Percentiles rank a stretch among this genome's conserved stretches.
Conservation (phyloP, 1,140 invertebrate genomes). For the Zelostemma sp. region DNA sequence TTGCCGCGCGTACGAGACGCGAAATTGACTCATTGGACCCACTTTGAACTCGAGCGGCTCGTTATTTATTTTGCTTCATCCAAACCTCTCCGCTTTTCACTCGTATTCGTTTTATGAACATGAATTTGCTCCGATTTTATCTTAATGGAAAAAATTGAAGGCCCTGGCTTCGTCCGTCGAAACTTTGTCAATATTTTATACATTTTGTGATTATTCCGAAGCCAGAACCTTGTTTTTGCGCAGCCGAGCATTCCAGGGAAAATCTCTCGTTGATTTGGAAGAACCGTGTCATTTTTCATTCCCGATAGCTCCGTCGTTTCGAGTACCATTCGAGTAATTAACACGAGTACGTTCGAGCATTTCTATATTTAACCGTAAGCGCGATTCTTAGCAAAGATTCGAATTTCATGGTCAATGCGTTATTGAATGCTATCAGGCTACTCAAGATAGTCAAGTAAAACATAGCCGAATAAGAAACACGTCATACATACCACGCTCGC, state of each 20-base stretch:
- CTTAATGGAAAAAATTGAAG: not conserved
- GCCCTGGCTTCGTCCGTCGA: too few relatives aligned
- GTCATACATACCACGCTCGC: constrained; percentile 13
- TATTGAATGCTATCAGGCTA: constrained; percentile 10
- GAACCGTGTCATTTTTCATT: too few relatives aligned
- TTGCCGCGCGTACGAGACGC: not conserved
- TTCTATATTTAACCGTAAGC: constrained; percentile 8
- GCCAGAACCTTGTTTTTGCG: too few relatives aligned
- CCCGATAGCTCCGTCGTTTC: too few relatives aligned
- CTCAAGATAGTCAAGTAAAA: constrained; percentile 6
- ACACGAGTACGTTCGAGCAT: not conserved
- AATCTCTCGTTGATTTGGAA: too few relatives aligned
- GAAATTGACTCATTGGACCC: constrained; percentile 9
- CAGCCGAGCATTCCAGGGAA: too few relatives aligned
- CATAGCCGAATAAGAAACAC: constrained; percentile 2
- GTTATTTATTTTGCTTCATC: constrained; percentile 5
- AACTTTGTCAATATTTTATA: too few relatives aligned
- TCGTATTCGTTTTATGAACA: not conserved
- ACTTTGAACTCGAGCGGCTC: not conserved
- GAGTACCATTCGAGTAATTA: not conserved
- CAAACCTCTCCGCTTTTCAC: not conserved
- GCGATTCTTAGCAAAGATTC: constrained; percentile 7
- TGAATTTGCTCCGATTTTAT: too few relatives aligned
- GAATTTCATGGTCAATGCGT: constrained; percentile 6
- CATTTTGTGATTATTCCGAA: too few relatives aligned